Evolutionary conservation across 2,113 vertebrate genomes (phyloP).

Genomic region (Desmodus rotundus): DNA sequence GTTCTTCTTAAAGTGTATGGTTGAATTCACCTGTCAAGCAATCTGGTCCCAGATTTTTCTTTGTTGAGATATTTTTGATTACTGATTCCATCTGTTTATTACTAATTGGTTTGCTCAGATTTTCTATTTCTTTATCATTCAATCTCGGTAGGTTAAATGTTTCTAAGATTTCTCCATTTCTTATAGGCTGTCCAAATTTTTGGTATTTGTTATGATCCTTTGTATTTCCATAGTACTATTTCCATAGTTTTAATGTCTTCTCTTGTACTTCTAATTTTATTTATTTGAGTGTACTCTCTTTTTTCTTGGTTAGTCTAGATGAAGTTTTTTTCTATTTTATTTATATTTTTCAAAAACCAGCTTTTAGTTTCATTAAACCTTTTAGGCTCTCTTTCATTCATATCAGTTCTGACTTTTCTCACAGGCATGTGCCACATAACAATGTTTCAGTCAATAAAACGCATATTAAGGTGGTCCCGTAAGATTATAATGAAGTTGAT

Average conservation of each 20-base stretch:
- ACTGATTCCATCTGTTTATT: background rate
- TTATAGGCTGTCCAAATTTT: background rate
- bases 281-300: background rate
- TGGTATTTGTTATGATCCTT: background rate
- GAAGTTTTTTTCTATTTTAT: background rate
- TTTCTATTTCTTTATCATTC: background rate
- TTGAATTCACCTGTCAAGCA: background rate
- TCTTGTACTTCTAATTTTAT: background rate
- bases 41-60: background rate
- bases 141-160: background rate
- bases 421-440: background rate
- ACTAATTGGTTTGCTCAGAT: background rate
- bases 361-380: background rate
- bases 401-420: background rate
- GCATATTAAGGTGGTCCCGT: no score
- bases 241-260: background rate
- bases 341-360: background rate
- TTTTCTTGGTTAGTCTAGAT: background rate
- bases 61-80: background rate
- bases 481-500: background rate
- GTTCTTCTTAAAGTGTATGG: background rate
- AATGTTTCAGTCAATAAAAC: background rate
- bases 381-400: background rate
- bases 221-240: background rate
- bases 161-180: background rate